Evolutionary conservation across 2,888 invertebrate species (phyloP), one percentile per base, ranked within the genome.

Genomic region (Glyphotaelius pellucidus): DNA sequence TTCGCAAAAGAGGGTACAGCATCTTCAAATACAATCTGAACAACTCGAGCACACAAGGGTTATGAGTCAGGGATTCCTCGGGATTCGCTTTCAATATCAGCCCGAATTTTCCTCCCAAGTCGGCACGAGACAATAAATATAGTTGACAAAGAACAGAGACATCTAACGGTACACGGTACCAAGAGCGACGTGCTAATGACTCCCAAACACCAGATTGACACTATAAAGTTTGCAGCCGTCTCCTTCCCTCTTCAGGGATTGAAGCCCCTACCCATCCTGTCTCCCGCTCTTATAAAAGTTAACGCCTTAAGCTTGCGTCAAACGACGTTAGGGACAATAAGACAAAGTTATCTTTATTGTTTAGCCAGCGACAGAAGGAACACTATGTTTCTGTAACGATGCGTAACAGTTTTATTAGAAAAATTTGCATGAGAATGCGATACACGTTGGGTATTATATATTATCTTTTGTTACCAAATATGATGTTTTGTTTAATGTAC

Each of bases 171-270:
- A 90, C 90, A 93, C 92, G 92, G 92, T 90, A 90, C 90, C 84
- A 88, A 42, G 87, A 90, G 91, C 87, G 92, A 93, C 93, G 93
- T 93, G 92, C 93, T 93, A 93, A 93, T 93, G 93, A 93, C 93
- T 92, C 92, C 93, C 93, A 92, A 93, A 93, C 93, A 93, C 92
- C 93, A 93, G 93, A 93, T 93, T 93, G 93, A 92, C 93, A 90
- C 92, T 92, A 92, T 93, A 93, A 93, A 93, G 89, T 92, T 87
- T 30, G 42, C 87, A 32, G 38, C 67, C 90, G 90, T 90, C 92
- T 80, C 92, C 67, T 79, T 91, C 88, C 79, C 67, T 31, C 90
- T 42, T 32, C 80, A 31, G 80, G 85, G 15, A 30, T 80, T 67
- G 83, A 83, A 80, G 79, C 80, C n/a, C 30, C 31, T 25, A 85